A percentile compares a stretch with the other conserved stretches of the same genome.
These are phyloP conservation scores for Eulithis testata DNA, from an alignment of 2,888 invertebrate species.

Conservation along the genomic window DNA sequence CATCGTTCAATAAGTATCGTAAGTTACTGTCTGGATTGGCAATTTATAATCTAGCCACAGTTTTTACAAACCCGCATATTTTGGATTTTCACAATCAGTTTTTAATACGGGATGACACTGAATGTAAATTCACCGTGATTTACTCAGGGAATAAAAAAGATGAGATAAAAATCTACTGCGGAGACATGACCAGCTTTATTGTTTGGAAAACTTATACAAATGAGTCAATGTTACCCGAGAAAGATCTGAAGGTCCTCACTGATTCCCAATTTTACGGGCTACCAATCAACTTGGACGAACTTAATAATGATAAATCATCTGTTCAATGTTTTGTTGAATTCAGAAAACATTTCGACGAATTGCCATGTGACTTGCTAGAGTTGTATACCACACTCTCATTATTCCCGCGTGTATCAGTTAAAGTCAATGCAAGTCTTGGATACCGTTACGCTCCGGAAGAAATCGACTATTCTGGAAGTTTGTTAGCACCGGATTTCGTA, in stretches of 20 bases:
- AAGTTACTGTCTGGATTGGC: conserved; percentile 22
- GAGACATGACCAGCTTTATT: conserved; percentile 8
- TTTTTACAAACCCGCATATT: background rate
- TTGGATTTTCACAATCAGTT: background rate
- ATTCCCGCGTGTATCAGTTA: background rate
- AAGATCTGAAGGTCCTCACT: background rate
- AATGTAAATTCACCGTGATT: conserved; percentile 1
- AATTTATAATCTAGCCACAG: conserved; percentile 14
- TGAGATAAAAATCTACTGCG: conserved; percentile 8
- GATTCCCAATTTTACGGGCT: background rate
- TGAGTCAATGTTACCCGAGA: background rate
- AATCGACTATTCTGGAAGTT: conserved; percentile 4
- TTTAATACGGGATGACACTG: background rate
- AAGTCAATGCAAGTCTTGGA: background rate
- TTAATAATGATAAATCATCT: background rate
- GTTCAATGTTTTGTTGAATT: conserved; percentile 7
- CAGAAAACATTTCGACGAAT: background rate
- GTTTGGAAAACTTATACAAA: background rate
- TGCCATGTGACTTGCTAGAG: conserved; percentile 18
- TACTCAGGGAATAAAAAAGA: background rate
- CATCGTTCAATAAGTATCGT: conserved; percentile 22
- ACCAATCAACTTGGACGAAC: background rate
- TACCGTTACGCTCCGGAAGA: conserved; percentile 4
- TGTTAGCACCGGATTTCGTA: background rate
- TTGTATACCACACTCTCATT: conserved; percentile 2